Evolutionary conservation across 2,113 vertebrate species (phyloP).

Genomic region (Orycteropus afer): DNA sequence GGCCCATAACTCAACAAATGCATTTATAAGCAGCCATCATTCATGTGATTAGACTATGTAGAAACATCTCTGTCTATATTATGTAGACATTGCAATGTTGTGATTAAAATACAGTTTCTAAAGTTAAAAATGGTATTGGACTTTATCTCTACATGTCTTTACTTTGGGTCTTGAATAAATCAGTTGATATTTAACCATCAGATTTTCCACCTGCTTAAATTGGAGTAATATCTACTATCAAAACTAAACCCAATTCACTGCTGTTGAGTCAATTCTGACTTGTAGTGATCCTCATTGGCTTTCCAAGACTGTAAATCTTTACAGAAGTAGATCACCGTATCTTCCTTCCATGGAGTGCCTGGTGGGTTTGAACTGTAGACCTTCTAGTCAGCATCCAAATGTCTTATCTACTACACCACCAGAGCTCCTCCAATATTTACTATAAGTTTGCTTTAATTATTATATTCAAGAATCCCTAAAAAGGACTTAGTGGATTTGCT

Average conservation of each 20-base stretch:
- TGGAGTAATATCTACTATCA: neutral
- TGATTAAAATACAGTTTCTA: neutral
- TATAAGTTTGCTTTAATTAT: neutral
- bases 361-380: too few relatives aligned
- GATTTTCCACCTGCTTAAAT: neutral
- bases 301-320: too few relatives aligned
- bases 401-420: too few relatives aligned
- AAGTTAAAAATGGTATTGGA: neutral
- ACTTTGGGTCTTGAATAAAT: neutral
- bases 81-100: accelerated
- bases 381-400: too few relatives aligned
- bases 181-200: neutral
- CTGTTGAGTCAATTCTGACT: too few relatives aligned
- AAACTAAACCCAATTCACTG: too few relatives aligned
- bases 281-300: too few relatives aligned
- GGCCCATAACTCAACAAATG: neutral
- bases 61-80: neutral
- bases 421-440: neutral
- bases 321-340: too few relatives aligned
- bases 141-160: neutral
- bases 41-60: neutral
- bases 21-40: neutral
- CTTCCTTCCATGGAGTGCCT: too few relatives aligned
- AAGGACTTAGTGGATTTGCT: neutral
- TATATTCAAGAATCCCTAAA: neutral